Evolutionary conservation across 2,797 vertebrate species (phyloP).

Genomic region (Acipenser ruthenus): DNA sequence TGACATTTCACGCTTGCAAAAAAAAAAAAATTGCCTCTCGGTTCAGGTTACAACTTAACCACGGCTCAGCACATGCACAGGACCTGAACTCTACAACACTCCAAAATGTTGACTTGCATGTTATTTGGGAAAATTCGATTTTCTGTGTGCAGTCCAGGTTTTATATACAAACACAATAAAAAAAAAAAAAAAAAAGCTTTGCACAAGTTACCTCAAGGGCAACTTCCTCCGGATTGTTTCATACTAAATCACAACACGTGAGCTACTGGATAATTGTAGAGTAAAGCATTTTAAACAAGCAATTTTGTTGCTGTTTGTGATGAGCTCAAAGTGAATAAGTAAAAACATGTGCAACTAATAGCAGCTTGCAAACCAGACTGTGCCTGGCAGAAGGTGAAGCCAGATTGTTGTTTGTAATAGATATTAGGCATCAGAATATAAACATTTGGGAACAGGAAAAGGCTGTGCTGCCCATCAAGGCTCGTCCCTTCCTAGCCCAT

Average conservation of each 20-base stretch:
- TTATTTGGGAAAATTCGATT: too few relatives aligned
- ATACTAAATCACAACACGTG: neutral
- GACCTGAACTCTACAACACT: conserved; percentile 19
- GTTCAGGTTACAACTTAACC: conserved; percentile 4
- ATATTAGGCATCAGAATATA: too few relatives aligned
- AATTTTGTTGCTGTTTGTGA: conserved; percentile 5
- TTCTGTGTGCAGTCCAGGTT: neutral
- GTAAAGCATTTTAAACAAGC: conserved; percentile 5
- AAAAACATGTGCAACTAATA: neutral
- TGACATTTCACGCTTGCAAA: conserved; percentile 10
- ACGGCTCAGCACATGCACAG: neutral
- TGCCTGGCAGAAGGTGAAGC: too few relatives aligned
- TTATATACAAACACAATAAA: neutral
- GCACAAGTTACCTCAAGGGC: neutral
- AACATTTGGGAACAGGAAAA: too few relatives aligned
- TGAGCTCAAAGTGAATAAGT: conserved; percentile 4
- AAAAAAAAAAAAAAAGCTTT: too few relatives aligned
- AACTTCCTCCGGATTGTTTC: neutral
- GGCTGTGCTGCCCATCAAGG: too few relatives aligned
- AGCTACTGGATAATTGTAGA: neutral
- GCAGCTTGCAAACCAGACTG: neutral
- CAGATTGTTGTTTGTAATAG: too few relatives aligned
- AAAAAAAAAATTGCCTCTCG: conserved; percentile 26
- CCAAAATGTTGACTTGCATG: neutral
- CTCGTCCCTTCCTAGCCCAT: too few relatives aligned